A percentile compares a stretch with the other conserved stretches of the same genome.
phyloP scores from a whole-genome alignment of 1,140 invertebrate species.

The Drosophila tropicalis region DNA sequence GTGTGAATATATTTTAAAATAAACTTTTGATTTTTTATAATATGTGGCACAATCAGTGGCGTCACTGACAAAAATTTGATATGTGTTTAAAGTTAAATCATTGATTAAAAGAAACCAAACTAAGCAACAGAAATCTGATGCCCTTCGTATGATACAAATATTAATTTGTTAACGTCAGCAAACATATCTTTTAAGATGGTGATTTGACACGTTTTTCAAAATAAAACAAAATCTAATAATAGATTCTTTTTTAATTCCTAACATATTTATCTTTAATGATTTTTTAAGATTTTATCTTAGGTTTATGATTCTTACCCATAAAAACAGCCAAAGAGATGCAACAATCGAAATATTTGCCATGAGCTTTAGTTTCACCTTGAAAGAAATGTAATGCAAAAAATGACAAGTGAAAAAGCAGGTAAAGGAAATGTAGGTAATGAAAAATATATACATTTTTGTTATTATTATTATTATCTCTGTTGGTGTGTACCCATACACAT shows the following conservation, averaged over 20 bases:
- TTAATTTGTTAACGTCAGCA: not conserved
- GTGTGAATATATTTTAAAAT: not conserved
- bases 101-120: not conserved
- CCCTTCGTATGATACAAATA: not conserved
- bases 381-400: not conserved
- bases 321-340: not conserved
- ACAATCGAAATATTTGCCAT: not conserved
- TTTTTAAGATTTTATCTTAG: too few species aligned
- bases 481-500: not conserved
- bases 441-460: not conserved
- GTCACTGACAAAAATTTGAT: not conserved
- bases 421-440: not conserved
- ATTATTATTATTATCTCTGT: constrained; percentile 5
- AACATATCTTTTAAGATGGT: not conserved
- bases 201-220: too few species aligned
- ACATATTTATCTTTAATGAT: too few species aligned
- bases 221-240: too few species aligned
- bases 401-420: not conserved
- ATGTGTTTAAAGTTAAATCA: not conserved
- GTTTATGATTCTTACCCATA: not conserved
- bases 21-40: not conserved
- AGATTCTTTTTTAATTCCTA: too few species aligned
- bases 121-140: not conserved
- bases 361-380: constrained; percentile 10
- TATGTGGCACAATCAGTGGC: not conserved